Evolutionary conservation across 2,113 vertebrate species (phyloP).

Genomic region (Psettodes erumei): DNA sequence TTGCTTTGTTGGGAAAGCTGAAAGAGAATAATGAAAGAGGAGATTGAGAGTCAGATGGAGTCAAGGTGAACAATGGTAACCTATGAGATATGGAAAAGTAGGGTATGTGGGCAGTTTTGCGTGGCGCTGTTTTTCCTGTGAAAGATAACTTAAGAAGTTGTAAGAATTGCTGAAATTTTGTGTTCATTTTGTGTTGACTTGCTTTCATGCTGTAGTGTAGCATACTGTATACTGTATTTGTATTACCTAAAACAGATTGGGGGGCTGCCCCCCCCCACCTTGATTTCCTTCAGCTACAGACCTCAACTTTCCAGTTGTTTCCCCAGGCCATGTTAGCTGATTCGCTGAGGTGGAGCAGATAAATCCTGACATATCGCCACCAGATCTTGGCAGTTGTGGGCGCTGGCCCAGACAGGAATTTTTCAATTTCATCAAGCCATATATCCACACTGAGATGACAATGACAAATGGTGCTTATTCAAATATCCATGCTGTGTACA

Average conservation of each 20-base stretch:
- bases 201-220: not conserved
- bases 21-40: constrained; percentile 65
- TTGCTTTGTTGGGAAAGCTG: constrained; percentile 94
- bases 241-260: constrained; percentile 17
- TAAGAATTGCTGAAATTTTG: constrained; percentile 13
- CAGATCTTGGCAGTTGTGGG: constrained; percentile 53
- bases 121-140: not conserved
- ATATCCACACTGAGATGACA: constrained; percentile 67
- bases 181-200: not conserved
- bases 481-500: constrained; percentile 65
- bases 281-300: constrained; percentile 40
- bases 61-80: not conserved
- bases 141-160: constrained; percentile 1
- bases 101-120: not conserved
- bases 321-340: constrained; percentile 59
- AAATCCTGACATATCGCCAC: constrained; percentile 74
- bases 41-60: constrained; percentile 44
- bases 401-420: constrained; percentile 65
- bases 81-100: not conserved
- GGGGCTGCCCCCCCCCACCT: not conserved
- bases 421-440: constrained; percentile 76
- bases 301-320: constrained; percentile 59
- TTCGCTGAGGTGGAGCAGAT: constrained; percentile 73
- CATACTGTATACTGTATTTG: no score
- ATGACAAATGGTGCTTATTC: constrained; percentile 76